Percentiles rank a stretch among this genome's conserved stretches.
phyloP scores from a whole-genome alignment of 1,140 invertebrate genomes.

The Temnothorax nylanderi region DNA sequence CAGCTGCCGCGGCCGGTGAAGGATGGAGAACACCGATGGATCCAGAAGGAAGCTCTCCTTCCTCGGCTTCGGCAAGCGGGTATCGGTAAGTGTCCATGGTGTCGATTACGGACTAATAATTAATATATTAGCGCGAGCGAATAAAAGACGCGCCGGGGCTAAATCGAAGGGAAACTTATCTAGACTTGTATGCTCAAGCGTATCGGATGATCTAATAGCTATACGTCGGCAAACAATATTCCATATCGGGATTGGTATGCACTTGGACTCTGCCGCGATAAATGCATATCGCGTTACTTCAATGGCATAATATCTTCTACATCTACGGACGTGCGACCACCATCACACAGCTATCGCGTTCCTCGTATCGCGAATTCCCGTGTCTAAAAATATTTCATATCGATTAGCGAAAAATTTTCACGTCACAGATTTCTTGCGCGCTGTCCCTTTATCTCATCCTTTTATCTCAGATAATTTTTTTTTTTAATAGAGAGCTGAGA shows the following conservation, averaged over 20 bases:
- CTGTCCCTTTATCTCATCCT: not conserved
- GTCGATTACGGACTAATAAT: not conserved
- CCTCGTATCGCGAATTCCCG: not conserved
- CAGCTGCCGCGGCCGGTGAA: slow-evolving; percentile 58
- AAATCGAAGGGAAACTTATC: not conserved
- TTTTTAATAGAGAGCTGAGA: not conserved
- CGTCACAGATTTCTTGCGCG: not conserved
- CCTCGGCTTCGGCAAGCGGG: slow-evolving; percentile 81
- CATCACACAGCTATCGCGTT: not conserved
- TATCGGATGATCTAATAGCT: slow-evolving; percentile 10
- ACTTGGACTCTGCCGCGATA: not conserved
- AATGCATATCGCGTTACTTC: slow-evolving; percentile 35
- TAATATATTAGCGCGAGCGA: not conserved
- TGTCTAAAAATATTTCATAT: slow-evolving; percentile 1
- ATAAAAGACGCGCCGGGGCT: not conserved
- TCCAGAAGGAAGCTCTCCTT: slow-evolving; percentile 83
- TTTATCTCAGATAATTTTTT: not conserved
- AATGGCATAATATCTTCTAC: slow-evolving; percentile 7
- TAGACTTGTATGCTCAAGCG: not conserved
- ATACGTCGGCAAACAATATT: slow-evolving; percentile 21
- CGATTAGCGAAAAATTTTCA: not conserved
- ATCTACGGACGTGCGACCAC: not conserved
- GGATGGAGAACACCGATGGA: slow-evolving; percentile 69
- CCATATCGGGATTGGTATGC: slow-evolving; percentile 32
- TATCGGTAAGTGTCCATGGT: slow-evolving; percentile 74